Evolutionary conservation across 2,888 invertebrate species (phyloP).

Genomic region (Harpalus rufipes): DNA sequence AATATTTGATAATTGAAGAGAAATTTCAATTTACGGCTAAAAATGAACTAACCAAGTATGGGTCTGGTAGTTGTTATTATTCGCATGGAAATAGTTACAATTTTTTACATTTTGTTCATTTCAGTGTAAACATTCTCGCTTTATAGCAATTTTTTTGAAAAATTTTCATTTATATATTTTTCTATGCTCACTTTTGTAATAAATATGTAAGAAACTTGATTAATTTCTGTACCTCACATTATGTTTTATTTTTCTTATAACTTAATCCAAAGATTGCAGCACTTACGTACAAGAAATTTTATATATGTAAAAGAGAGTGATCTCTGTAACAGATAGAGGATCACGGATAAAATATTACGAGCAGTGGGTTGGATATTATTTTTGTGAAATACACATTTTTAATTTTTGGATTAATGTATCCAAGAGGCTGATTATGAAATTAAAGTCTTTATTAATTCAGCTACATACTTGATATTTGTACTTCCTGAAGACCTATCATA

Average conservation of each 20-base stretch:
- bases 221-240: constrained; percentile 8
- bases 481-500: too few relatives aligned
- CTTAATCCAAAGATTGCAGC: constrained; percentile 52
- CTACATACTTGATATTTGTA: not conserved
- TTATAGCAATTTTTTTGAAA: constrained; percentile 18
- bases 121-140: constrained; percentile 45
- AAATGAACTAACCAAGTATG: not conserved
- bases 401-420: constrained; percentile 39
- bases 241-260: constrained; percentile 33
- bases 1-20: not conserved
- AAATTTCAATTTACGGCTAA: constrained; percentile 5
- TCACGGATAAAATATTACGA: not conserved
- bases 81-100: not conserved
- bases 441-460: constrained; percentile 3
- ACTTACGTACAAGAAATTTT: constrained; percentile 52
- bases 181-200: constrained; percentile 55
- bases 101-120: constrained; percentile 26
- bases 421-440: constrained; percentile 34
- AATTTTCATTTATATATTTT: constrained; percentile 49
- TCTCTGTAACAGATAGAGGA: too few relatives aligned
- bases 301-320: not conserved
- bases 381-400: constrained; percentile 43
- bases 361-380: constrained; percentile 18
- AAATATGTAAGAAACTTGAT: not conserved
- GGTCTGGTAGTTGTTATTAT: not conserved